Percentiles rank a stretch among this genome's conserved stretches.
Evolutionary conservation across 2,888 invertebrate genomes (phyloP).

Genomic region (Dynastes grantii): DNA sequence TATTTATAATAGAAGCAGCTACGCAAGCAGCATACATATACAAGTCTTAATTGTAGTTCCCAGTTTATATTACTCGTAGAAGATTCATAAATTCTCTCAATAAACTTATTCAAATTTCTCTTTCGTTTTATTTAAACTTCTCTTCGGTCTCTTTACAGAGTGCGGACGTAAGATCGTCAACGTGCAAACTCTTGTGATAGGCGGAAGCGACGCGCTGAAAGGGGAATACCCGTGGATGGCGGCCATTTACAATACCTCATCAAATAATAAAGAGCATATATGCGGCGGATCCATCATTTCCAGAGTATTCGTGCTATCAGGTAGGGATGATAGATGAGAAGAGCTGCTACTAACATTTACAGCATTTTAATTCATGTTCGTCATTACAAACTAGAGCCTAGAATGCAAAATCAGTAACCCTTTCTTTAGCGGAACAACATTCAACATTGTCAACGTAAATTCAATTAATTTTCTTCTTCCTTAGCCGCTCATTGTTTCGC

Average conservation of each 20-base stretch:
- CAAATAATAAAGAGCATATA: conserved; percentile 17
- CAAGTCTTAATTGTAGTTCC: too few species aligned
- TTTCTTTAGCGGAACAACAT: too few species aligned
- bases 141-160: conserved; percentile 31
- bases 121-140: conserved; percentile 21
- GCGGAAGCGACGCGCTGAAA: conserved; percentile 21
- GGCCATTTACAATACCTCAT: conserved; percentile 32
- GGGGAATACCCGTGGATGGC: conserved; percentile 49
- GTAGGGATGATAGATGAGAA: conserved; percentile 9
- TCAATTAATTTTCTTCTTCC: not conserved
- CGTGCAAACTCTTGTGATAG: conserved; percentile 29
- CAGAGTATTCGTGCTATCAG: conserved; percentile 46
- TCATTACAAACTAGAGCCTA: too few species aligned
- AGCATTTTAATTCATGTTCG: too few species aligned
- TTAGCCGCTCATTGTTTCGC: conserved; percentile 61
- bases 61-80: too few species aligned
- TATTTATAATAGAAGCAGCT: too few species aligned
- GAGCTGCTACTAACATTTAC: not conserved
- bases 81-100: not conserved
- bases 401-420: too few species aligned
- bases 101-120: not conserved
- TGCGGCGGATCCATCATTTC: conserved; percentile 51
- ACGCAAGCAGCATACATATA: too few species aligned
- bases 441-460: too few species aligned
- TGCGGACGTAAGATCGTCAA: conserved; percentile 44